These are phyloP conservation scores for Cliona cf. orientalis DNA, from an alignment of 37 sponge, comb jelly and placozoan genomes.

Conservation along the genomic window DNA sequence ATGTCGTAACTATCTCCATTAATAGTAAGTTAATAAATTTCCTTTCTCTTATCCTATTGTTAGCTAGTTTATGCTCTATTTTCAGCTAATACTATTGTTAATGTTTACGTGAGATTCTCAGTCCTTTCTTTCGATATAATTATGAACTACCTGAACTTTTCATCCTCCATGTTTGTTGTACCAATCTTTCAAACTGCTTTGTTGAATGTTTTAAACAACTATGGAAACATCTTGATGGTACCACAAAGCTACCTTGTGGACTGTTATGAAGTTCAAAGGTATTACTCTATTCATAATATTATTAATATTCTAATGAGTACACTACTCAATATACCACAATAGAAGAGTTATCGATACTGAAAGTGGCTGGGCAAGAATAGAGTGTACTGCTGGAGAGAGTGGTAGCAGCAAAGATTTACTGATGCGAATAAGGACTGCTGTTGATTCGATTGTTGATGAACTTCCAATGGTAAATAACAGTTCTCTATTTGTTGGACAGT, in stretches of 20 bases:
- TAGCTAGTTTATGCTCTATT: no score
- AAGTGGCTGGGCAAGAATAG: not conserved
- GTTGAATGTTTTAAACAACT: not conserved
- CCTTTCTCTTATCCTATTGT: no score
- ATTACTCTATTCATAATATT: not conserved
- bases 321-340: not conserved
- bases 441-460: not conserved
- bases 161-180: no score
- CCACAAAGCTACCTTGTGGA: not conserved
- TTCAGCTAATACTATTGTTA: no score
- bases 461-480: not conserved
- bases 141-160: no score
- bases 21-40: no score
- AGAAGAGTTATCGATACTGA: not conserved
- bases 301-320: not conserved
- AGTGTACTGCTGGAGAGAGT: no score
- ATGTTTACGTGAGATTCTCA: no score
- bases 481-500: no score
- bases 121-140: no score
- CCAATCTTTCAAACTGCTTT: not conserved
- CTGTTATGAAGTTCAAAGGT: not conserved
- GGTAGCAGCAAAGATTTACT: no score
- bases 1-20: not conserved
- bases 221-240: not conserved
- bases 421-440: not conserved